Conservation (phyloP, 2,797 vertebrate species). For the Geotria australis region DNA sequence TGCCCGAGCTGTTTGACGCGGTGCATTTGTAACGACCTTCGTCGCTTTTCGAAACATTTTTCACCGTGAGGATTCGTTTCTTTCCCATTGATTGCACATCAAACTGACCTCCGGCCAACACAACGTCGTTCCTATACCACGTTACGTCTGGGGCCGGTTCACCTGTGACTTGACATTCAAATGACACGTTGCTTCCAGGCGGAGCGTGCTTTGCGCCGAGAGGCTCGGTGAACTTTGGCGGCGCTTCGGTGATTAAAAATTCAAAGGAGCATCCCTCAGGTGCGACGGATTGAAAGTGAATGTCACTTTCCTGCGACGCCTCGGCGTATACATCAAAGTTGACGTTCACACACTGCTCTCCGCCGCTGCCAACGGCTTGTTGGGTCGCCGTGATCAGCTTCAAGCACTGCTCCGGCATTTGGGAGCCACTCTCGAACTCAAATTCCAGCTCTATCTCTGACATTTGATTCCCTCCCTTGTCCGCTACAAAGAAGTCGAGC, state of each 20-base stretch:
- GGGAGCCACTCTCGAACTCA: constrained; percentile 26
- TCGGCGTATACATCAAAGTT: constrained; percentile 46
- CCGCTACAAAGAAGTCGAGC: constrained; percentile 30
- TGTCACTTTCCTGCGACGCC: constrained; percentile 25
- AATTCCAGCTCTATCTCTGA: constrained; percentile 53
- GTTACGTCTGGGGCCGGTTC: constrained; percentile 29
- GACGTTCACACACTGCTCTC: constrained; percentile 25
- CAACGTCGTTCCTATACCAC: constrained; percentile 50
- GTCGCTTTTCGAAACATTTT: constrained; percentile 27
- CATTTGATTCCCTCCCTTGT: constrained; percentile 21
- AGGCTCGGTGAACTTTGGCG: constrained; percentile 42
- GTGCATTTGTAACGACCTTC: constrained; percentile 59
- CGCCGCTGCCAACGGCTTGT: constrained; percentile 19
- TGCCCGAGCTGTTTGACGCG: constrained; percentile 37
- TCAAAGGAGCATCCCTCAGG: constrained; percentile 52
- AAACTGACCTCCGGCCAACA: constrained; percentile 29
- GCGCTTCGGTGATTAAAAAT: constrained; percentile 45
- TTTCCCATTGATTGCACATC: constrained; percentile 36
- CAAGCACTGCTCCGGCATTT: constrained; percentile 31
- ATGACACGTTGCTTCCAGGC: constrained; percentile 33
- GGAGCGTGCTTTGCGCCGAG: constrained; percentile 35
- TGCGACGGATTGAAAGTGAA: constrained; percentile 46
- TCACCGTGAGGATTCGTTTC: constrained; percentile 48
- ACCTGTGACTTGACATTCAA: constrained; percentile 55
- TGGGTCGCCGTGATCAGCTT: constrained; percentile 28